Evolutionary conservation across 1,140 invertebrate genomes (phyloP), one percentile per base, ranked within the genome.

Genomic region (Drosophila obscura): DNA sequence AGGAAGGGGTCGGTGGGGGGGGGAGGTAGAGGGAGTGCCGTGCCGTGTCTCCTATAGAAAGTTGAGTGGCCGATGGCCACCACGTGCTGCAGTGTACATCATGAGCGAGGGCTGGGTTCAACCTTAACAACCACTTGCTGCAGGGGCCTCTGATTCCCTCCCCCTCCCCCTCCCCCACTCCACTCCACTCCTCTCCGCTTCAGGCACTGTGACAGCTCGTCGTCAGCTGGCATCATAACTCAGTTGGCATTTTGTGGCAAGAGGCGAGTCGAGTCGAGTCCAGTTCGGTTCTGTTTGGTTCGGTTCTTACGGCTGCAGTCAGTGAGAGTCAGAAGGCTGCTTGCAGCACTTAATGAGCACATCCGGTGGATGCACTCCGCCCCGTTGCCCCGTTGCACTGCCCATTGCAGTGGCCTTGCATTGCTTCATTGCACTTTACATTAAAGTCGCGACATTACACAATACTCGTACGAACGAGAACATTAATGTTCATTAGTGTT

Each of bases 391-490:
- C 22, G 22, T 24, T 19, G 19, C 49, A 44, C 11, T 39, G 13
- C 24, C 35, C 61, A 35, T 43, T 16, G 50, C 28, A 46, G 41
- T 67, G 45, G 74, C 65, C 71, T 79, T 75, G 83, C 82, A 82
- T 88, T 88, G 83, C 83, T 88, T 88, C 75, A 88, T 88, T 88
- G 83, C 83, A 88, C 84, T 83, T 77, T 83, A 89, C 68, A 89
- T 88, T 88, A 88, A 83, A 88, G 83, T 87, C 79, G 82, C 79
- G 80, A 83, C 83, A 83, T 88, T 82, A 87, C 74, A 82, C 75
- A 80, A 80, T 84, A 64, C 61, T 19, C 19, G 1, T 11, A 5
- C 11, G 35, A 13, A 13, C 11, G 35, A 13, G 73, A 64, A 77
- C 79, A 88, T 88, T 88, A 88, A 79, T 80, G 74, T 79, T 80